Conservation (phyloP, 92 coral and sea anemone genomes). For the Phymanthus crucifer region DNA sequence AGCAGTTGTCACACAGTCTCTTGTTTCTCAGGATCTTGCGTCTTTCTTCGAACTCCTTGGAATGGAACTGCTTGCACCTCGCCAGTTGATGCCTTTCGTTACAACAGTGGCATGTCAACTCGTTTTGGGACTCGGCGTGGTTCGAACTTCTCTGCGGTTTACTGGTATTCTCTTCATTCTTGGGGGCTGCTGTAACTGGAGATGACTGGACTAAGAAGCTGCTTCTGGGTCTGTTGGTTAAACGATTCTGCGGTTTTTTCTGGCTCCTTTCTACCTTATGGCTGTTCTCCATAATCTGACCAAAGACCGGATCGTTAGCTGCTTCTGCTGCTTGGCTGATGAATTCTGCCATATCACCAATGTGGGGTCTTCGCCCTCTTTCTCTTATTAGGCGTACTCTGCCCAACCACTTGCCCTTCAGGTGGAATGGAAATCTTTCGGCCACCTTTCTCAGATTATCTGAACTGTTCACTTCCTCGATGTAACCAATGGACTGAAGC, state of each 20-base stretch:
- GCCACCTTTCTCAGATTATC: conserved; percentile 41
- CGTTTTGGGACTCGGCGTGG: too few species aligned
- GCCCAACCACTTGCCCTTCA: conserved; percentile 26
- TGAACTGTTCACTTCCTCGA: conserved; percentile 39
- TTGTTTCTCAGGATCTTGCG: conserved; percentile 44
- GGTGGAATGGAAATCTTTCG: conserved; percentile 37
- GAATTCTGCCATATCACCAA: neutral
- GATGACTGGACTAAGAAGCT: too few species aligned
- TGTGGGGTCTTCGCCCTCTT: neutral
- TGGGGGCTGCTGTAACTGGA: too few species aligned
- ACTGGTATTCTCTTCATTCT: too few species aligned
- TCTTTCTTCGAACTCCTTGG: conserved; percentile 46
- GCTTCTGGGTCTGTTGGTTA: too few species aligned
- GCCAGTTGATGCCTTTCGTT: conserved; percentile 48
- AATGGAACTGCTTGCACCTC: conserved; percentile 48
- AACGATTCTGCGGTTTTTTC: too few species aligned
- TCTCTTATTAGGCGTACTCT: neutral
- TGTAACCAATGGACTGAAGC: conserved; percentile 45
- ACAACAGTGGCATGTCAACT: conserved; percentile 26
- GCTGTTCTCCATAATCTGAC: neutral
- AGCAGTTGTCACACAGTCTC: conserved; percentile 69
- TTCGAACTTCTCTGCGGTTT: too few species aligned
- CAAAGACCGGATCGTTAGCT: conserved; percentile 12
- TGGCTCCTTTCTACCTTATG: neutral
- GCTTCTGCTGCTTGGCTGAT: conserved; percentile 6